These are phyloP conservation scores for Prionailurus bengalensis DNA, from an alignment of 2,113 vertebrate genomes.

Conservation along the genomic window DNA sequence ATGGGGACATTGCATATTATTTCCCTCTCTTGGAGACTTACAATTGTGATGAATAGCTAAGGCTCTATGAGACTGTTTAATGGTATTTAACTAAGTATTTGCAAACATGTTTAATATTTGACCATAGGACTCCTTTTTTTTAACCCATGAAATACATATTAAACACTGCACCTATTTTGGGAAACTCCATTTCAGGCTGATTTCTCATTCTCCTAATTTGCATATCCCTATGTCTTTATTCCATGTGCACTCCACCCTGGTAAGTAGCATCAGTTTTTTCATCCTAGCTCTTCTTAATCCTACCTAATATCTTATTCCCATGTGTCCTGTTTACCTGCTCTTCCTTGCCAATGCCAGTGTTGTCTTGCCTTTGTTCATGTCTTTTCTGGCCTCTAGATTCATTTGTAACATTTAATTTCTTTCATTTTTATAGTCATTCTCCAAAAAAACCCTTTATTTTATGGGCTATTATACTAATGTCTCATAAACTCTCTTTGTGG, in stretches of 20 bases:
- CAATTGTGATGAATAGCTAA: neutral
- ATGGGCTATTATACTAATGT: neutral
- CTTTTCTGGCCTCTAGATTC: neutral
- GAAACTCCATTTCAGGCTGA: neutral
- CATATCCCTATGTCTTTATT: neutral
- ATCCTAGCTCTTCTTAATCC: neutral
- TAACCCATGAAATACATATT: neutral
- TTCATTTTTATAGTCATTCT: slow-evolving; percentile 14
- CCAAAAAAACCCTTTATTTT: slow-evolving; percentile 3
- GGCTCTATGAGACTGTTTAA: neutral
- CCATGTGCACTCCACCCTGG: neutral
- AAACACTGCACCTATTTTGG: neutral
- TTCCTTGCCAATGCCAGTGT: neutral
- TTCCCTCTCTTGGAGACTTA: neutral
- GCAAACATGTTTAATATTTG: slow-evolving; percentile 11
- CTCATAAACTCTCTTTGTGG: neutral
- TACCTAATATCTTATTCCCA: neutral
- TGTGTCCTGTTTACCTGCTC: neutral
- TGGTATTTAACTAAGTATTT: slow-evolving; percentile 32
- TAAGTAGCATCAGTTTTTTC: neutral
- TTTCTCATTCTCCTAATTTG: slow-evolving; percentile 19
- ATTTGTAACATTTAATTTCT: neutral
- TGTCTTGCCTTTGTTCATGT: neutral
- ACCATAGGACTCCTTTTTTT: neutral
- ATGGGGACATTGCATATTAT: neutral